These are phyloP conservation scores for Sitophilus oryzae DNA, from an alignment of 1,140 invertebrate species.

Conservation along the genomic window DNA sequence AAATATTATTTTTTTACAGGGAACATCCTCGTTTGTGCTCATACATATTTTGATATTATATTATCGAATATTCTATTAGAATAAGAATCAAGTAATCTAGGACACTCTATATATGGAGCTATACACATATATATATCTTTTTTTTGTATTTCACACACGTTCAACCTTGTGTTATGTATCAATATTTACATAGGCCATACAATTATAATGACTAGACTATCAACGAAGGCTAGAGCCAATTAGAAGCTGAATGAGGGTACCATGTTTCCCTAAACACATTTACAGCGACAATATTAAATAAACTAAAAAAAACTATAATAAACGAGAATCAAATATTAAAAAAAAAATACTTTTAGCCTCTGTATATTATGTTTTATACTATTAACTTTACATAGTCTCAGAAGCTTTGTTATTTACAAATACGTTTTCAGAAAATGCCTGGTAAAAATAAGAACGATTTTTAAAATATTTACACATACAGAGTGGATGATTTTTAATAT, in stretches of 20 bases:
- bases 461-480: not conserved
- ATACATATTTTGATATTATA: too few relatives aligned
- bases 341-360: too few relatives aligned
- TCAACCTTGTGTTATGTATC: not conserved
- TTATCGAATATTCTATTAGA: too few relatives aligned
- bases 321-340: too few relatives aligned
- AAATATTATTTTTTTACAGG: too few relatives aligned
- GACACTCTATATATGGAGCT: not conserved
- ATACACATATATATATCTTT: not conserved
- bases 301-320: too few relatives aligned
- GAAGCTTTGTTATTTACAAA: not conserved
- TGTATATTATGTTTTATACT: too few relatives aligned
- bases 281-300: too few relatives aligned
- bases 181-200: slow-evolving; percentile 12
- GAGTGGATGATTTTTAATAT: not conserved
- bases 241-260: not conserved
- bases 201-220: slow-evolving; percentile 5
- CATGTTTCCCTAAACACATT: not conserved
- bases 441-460: not conserved
- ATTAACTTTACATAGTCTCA: not conserved
- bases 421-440: not conserved
- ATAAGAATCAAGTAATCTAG: too few relatives aligned
- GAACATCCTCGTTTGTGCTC: too few relatives aligned
- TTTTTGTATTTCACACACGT: not conserved
- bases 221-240: not conserved